Evolutionary conservation across 2,113 vertebrate species (phyloP).

Genomic region (Seriola aureovittata): DNA sequence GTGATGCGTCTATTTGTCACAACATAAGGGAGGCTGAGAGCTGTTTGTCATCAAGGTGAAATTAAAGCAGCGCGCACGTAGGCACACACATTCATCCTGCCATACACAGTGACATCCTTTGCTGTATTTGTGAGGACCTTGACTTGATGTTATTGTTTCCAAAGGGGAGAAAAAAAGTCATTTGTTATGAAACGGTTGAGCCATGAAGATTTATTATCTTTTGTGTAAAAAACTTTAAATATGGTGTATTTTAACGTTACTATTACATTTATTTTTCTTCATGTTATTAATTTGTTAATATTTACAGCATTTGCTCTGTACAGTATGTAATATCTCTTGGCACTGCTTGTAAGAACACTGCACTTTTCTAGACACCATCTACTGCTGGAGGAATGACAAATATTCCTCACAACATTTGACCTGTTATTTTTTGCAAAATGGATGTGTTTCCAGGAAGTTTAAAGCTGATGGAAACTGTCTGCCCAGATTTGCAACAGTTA

Average conservation of each 20-base stretch:
- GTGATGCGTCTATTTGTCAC: constrained; percentile 50
- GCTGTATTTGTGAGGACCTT: constrained; percentile 32
- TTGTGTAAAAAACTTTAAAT: neutral
- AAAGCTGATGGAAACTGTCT: neutral
- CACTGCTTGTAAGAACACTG: neutral
- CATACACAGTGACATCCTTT: neutral
- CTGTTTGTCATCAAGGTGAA: constrained; percentile 61
- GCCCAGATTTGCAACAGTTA: neutral
- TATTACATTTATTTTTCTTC: neutral
- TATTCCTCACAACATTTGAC: neutral
- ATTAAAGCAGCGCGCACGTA: constrained; percentile 43
- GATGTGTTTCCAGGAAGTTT: neutral
- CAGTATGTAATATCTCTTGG: neutral
- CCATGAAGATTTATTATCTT: neutral
- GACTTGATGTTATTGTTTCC: neutral
- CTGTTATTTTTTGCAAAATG: neutral
- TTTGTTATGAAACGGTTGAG: neutral
- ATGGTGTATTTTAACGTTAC: neutral
- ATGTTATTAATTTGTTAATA: too few relatives aligned
- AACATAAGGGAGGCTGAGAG: constrained; percentile 22
- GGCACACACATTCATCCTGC: neutral
- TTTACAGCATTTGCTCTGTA: neutral
- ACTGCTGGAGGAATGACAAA: neutral
- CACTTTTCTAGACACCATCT: neutral
- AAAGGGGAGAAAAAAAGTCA: neutral